Conservation (phyloP, 2,113 vertebrate species). For the Argyrosomus japonicus region DNA sequence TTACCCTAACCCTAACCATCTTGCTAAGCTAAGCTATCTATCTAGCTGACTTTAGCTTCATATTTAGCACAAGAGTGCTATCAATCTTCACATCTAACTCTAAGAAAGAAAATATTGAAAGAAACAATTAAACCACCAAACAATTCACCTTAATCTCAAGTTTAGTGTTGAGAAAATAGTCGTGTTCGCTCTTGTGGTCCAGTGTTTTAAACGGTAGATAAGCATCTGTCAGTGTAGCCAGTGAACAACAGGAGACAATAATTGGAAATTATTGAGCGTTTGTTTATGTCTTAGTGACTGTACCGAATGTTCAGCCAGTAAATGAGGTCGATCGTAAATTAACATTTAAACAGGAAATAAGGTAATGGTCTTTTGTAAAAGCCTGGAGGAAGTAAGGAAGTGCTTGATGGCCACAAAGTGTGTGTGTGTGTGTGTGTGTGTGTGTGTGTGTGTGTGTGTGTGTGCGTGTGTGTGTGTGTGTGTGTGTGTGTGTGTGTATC, state of each 20-base stretch:
- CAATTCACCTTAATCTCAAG: no score
- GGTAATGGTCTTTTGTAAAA: constrained; percentile 24
- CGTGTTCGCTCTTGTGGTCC: background rate
- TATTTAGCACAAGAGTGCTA: no score
- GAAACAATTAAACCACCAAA: no score
- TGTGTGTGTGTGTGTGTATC: background rate
- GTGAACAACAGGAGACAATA: constrained; percentile 7
- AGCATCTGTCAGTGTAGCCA: background rate
- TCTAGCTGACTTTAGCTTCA: background rate
- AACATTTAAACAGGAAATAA: constrained; percentile 33
- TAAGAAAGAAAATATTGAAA: background rate
- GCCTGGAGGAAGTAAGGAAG: constrained; percentile 12
- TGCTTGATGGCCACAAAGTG: background rate
- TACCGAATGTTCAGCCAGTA: constrained; percentile 24
- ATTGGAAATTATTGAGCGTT: background rate
- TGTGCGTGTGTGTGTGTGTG: background rate
- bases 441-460: background rate
- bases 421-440: background rate
- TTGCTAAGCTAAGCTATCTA: background rate
- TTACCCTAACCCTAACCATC: no score
- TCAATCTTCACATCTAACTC: no score
- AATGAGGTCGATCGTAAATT: background rate
- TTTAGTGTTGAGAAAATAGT: background rate
- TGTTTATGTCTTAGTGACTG: background rate
- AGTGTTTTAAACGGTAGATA: background rate